These are phyloP conservation scores for Dasypogon diadema DNA, from an alignment of 2,888 invertebrate species.

Conservation along the genomic window DNA sequence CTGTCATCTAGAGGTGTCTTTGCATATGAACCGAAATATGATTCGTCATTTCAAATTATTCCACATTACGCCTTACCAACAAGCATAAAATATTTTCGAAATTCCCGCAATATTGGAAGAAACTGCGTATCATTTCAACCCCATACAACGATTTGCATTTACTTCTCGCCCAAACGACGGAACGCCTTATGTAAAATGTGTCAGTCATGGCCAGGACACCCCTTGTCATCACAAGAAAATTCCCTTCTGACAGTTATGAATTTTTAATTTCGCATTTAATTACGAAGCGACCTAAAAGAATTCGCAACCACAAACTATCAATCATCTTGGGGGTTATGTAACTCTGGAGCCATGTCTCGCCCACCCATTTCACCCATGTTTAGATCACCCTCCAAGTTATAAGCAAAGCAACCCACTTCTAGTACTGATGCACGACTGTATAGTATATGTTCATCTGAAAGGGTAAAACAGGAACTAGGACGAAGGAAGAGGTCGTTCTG, in stretches of 20 bases:
- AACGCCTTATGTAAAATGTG: constrained; percentile 29
- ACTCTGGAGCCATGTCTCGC: constrained; percentile 22
- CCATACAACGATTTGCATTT: constrained; percentile 12
- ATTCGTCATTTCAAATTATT: constrained; percentile 29
- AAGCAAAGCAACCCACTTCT: neutral
- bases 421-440: neutral
- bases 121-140: constrained; percentile 5
- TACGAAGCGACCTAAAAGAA: constrained; percentile 43
- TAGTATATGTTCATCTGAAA: neutral
- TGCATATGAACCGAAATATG: constrained; percentile 10
- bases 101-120: neutral
- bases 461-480: constrained; percentile 22
- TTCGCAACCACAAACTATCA: constrained; percentile 51
- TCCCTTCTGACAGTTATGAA: constrained; percentile 54
- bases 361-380: constrained; percentile 1
- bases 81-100: neutral
- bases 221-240: constrained; percentile 53
- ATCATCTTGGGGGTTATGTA: constrained; percentile 51
- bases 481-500: constrained; percentile 7
- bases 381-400: neutral
- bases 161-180: constrained; percentile 5
- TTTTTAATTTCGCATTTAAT: constrained; percentile 54
- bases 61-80: neutral
- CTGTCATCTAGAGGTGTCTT: no score
- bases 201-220: constrained; percentile 39